Evolutionary conservation across 2,888 invertebrate genomes (phyloP), one percentile per base, ranked within the genome.

Genomic region (Diloba caeruleocephala): DNA sequence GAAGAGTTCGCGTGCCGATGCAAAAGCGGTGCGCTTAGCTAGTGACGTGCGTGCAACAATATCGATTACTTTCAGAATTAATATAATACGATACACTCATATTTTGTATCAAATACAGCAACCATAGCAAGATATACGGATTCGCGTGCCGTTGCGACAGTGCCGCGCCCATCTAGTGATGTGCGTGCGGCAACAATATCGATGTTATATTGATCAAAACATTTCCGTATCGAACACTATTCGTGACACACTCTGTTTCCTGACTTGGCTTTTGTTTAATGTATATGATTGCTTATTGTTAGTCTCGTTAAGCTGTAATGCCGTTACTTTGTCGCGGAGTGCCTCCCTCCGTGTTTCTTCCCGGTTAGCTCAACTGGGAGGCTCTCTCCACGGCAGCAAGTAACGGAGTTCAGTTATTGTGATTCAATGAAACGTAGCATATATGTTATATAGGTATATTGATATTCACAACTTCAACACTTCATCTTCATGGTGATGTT

Each of bases 111-210:
- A 36, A 32, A 46, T 38, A 38, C 28, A 58, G 39, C 44, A 59
- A 65, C 60, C 44, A 42, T 28, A 41, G 38, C 34, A 62, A 57
- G 71, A 48, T 74, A 79, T 66, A 72, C 68, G 72, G 56, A 67
- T 77, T 90, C 87, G 89, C 90, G 90, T 90, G 90, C 86, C 81
- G 77, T 87, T 87, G 85, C 87, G 82, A 86, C 85, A 88, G 77
- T 52, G 74, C 87, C 85, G 87, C 85, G 84, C 87, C 88, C 85
- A 76, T 62, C 69, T 72, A 88, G 87, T 84, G 89, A 83, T 80
- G 89, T 85, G 87, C 89, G 83, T 82, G 82, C 73, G 17, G 68
- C 61, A 77, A 76, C 76, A 76, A 76, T 85, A 84, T 85, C 86
- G 87, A 87, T 84, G 74, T 72, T 74, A 67, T 78, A 78, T 79